A percentile compares a stretch with the other conserved stretches of the same genome.
phyloP scores from a whole-genome alignment of 2,888 invertebrate species.

The Allacma fusca region DNA sequence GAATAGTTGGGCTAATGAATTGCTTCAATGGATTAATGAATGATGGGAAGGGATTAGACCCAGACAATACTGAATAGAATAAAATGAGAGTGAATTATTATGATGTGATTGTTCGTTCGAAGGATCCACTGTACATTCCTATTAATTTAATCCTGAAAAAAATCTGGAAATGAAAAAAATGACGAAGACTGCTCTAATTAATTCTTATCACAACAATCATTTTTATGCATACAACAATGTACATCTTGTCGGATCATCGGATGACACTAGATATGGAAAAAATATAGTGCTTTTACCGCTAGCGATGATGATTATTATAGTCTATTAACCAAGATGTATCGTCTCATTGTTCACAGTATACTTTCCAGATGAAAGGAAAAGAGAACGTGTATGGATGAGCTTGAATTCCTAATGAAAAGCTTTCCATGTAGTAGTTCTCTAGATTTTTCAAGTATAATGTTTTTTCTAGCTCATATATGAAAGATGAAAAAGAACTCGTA shows the following conservation, averaged over 20 bases:
- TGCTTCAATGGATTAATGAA: constrained; percentile 48
- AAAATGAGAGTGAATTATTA: constrained; percentile 43
- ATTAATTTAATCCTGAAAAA: constrained; percentile 10
- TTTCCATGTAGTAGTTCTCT: constrained; percentile 18
- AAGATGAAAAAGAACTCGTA: constrained; percentile 1
- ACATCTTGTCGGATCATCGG: not conserved
- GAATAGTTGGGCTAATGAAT: constrained; percentile 45
- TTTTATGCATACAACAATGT: constrained; percentile 17
- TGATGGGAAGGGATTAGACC: constrained; percentile 36
- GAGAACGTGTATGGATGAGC: not conserved
- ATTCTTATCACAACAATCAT: constrained; percentile 45
- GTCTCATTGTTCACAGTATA: constrained; percentile 14
- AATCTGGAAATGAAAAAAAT: not conserved
- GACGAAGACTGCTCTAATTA: constrained; percentile 40
- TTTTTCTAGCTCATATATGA: constrained; percentile 2
- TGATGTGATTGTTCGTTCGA: constrained; percentile 39
- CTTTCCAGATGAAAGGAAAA: constrained; percentile 19
- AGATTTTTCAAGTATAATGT: not conserved
- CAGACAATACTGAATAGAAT: constrained; percentile 33
- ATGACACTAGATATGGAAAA: not conserved
- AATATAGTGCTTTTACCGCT: not conserved
- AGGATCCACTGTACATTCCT: constrained; percentile 6
- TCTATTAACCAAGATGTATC: constrained; percentile 18
- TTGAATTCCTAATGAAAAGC: constrained; percentile 26
- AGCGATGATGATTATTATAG: constrained; percentile 1